Evolutionary conservation across 2,888 invertebrate species (phyloP), one percentile per base, ranked within the genome.

Genomic region (Erebia aethiops): DNA sequence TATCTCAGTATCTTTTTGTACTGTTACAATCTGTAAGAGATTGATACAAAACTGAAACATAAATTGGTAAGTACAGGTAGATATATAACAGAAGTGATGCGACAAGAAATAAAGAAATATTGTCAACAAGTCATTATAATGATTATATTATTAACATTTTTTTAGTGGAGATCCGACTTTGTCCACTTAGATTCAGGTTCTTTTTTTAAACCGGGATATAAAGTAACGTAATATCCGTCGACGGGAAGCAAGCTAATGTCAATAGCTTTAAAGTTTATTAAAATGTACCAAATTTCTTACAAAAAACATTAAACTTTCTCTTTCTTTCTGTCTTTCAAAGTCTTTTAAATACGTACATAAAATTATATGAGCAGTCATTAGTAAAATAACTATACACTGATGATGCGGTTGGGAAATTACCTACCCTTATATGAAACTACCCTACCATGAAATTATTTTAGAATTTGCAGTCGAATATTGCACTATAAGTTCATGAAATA

Each of bases 381-480:
- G 18, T 57, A 26, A 57, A 26, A 21, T 26, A 56, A 43, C 41
- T 14, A 16, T 26, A 41, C 18, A 1, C 21, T 43, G 43, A 43
- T 61, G 16, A 26, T 41, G 43, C 16, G 41, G n/a, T 18, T 16
- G 11, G 61, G 9, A n/a, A 26, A 46, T 41, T 41, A 16, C 60
- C 41, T 26, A 51, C 49, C 21, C 61, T 43, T 49, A 9, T 16
- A 41, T 54, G 18, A 41, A 41, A 26, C 52, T 54, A 64, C 41
- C 35, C n/a, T 41, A 41, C 81, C 85, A 78, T 85, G 84, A 85
- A 87, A 87, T 87, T 80, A 86, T 86, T 80, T 85, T 86, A 86
- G 84, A 84, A 84, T 81, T 79, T 80, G 79, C 80, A 82, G 75
- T 80, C 77, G 76, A 75, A 83, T 85, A 84, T 81, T 84, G 84